Base-by-base conservation (phyloP, 2,888 invertebrate species). In the Schrankia costaestrigalis region DNA sequence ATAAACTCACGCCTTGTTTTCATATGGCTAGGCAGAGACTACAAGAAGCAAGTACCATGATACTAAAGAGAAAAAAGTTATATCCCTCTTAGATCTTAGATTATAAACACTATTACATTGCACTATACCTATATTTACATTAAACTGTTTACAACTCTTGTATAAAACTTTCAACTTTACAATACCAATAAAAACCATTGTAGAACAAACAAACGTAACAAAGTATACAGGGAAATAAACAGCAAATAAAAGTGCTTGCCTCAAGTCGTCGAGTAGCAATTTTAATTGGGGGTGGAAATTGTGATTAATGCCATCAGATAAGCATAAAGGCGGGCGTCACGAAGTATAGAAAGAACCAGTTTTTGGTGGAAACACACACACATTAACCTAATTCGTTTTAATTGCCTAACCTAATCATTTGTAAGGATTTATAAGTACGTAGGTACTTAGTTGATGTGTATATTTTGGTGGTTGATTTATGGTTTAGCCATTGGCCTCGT, bases 341-440 rank as follows among this genome's bases (percentile, higher is more conserved):
- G 81, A 66, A 77, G 50, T 58, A 71, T 45, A 34, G 53, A 56
- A 71, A 75, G 73, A 71, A 30, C 70, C 65, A 14, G 65, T 71
- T 71, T 74, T 65, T 56, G 70, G 70, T 71, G 61, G 69, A 75
- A 81, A 78, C 72, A 71, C 78, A 77, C 76, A 79, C 76, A 84
- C 80, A 86, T 86, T 86, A 86, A 86, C 86, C 86, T 85, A 85
- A 85, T 86, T 86, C 73, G 75, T 81, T 82, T 80, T 82, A 85
- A 86, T 85, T 83, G 79, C 74, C 68, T 71, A 67, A 77, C 78
- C 80, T 81, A 82, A 84, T 85, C 82, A 82, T 82, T 83, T 67
- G 70, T 75, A 71, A 82, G 72, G 71, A 78, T 69, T 74, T 71
- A 66, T 63, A 63, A 69, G 69, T 73, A 68, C 63, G 58, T 69